Percentiles rank a stretch among this genome's conserved stretches.
Conservation (phyloP, 1,140 invertebrate species). For the Cryptotermes secundus region DNA sequence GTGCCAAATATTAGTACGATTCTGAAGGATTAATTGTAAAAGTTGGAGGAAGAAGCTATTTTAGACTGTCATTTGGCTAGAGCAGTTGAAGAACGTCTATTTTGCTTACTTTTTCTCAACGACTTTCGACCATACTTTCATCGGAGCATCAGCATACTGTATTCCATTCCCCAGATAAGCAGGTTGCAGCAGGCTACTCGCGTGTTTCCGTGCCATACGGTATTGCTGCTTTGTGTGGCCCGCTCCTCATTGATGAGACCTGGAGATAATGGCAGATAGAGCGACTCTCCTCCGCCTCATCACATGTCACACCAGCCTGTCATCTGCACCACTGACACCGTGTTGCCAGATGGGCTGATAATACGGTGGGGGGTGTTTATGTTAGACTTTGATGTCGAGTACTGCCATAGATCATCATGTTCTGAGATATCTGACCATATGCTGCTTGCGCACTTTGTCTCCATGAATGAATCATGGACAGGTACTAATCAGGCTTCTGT, state of each 20-base stretch:
- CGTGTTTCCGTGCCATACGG: slow-evolving; percentile 3
- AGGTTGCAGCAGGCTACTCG: neutral
- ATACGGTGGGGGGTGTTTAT: neutral
- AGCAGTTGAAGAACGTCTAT: no score
- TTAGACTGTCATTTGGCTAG: no score
- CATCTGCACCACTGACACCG: neutral
- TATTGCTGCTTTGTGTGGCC: neutral
- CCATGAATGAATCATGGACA: neutral
- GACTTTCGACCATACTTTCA: no score
- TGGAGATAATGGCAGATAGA: neutral
- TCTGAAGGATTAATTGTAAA: no score
- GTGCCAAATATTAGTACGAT: no score
- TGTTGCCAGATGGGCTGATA: slow-evolving; percentile 14
- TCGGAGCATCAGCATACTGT: neutral
- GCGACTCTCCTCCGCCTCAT: neutral
- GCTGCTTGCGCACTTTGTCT: neutral
- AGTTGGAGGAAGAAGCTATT: no score
- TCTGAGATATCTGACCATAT: slow-evolving; percentile 13
- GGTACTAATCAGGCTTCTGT: neutral
- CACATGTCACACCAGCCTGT: slow-evolving; percentile 13
- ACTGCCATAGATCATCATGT: neutral
- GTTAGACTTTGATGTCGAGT: neutral
- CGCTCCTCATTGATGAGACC: neutral
- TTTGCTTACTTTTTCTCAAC: no score
- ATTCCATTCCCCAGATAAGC: neutral